Conservation (phyloP, 2,113 vertebrate species). For the Mixornis gularis region DNA sequence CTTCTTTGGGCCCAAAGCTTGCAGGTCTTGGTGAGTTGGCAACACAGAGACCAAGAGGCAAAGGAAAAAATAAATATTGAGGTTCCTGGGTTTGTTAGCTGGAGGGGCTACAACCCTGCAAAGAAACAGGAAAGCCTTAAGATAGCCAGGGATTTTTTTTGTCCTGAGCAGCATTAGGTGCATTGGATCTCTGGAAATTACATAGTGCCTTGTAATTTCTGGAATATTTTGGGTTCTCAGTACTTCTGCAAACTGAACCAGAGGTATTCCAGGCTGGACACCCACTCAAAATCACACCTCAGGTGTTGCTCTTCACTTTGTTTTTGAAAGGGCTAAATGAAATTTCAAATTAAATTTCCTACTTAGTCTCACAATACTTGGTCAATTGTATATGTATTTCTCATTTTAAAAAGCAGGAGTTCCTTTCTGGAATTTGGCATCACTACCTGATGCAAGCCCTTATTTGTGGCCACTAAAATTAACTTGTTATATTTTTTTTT, state of each 20-base stretch:
- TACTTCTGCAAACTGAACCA: not conserved
- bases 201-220: not conserved
- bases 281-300: not conserved
- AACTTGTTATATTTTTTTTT: not conserved
- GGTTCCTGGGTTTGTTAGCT: not conserved
- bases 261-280: not conserved
- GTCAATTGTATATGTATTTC: not conserved
- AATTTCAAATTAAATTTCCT: not conserved
- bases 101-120: not conserved
- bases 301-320: not conserved
- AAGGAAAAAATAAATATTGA: not conserved
- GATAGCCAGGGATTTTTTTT: not conserved
- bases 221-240: not conserved
- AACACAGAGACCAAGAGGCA: not conserved
- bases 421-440: not conserved
- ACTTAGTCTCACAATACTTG: not conserved
- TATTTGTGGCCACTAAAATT: not conserved
- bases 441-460: not conserved
- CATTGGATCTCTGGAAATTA: not conserved
- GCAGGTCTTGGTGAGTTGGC: not conserved
- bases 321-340: not conserved
- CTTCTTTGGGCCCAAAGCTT: not conserved
- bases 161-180: not conserved
- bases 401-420: not conserved
- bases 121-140: not conserved